A percentile compares a stretch with the other conserved stretches of the same genome.
Evolutionary conservation across 2,888 invertebrate species (phyloP).

Genomic region (Busseola fusca): DNA sequence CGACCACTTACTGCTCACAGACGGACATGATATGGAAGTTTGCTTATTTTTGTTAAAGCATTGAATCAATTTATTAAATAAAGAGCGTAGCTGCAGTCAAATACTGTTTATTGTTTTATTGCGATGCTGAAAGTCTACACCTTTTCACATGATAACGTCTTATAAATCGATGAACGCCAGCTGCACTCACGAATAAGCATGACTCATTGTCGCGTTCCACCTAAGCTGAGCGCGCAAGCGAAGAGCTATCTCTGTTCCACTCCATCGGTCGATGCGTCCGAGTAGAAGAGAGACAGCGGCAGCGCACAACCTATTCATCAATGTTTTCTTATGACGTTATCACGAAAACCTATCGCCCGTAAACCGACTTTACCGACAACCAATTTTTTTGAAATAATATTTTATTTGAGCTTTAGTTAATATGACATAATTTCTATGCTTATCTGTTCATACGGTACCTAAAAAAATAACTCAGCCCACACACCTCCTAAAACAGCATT

Average conservation of each 20-base stretch:
- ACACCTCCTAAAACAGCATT: not conserved
- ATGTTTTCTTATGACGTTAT: no score
- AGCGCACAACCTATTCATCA: no score
- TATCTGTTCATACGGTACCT: not conserved
- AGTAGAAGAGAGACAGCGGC: no score
- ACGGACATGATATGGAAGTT: slow-evolving; percentile 36
- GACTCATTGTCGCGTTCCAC: no score
- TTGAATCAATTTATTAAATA: slow-evolving; percentile 46
- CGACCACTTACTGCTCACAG: slow-evolving; percentile 29
- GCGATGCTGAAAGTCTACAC: not conserved
- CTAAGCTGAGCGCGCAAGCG: no score
- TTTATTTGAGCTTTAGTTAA: not conserved
- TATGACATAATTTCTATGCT: not conserved
- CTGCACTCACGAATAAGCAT: no score
- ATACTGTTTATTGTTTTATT: not conserved
- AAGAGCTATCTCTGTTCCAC: no score
- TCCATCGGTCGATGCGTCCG: no score
- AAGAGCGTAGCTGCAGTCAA: slow-evolving; percentile 52
- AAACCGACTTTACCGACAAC: no score
- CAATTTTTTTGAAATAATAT: not conserved
- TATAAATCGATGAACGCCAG: no score
- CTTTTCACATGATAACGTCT: no score
- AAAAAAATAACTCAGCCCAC: not conserved
- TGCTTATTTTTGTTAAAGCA: slow-evolving; percentile 48
- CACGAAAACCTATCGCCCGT: no score